Conservation (phyloP, 2,797 vertebrate species). For the Chrosomus eos region DNA sequence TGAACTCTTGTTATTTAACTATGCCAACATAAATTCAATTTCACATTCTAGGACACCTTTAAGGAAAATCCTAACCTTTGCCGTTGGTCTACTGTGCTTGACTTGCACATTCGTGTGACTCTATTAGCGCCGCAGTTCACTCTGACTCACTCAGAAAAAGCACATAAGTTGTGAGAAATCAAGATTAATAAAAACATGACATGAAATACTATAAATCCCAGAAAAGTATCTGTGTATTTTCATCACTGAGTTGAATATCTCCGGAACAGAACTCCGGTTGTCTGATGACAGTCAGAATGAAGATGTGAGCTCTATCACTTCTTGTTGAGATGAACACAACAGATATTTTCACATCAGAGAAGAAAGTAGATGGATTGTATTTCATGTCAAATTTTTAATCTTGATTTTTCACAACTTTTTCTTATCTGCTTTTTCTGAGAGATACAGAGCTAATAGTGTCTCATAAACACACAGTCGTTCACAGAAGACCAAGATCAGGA, state of each 20-base stretch:
- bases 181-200: neutral
- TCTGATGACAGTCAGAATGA: neutral
- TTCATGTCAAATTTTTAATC: neutral
- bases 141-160: neutral
- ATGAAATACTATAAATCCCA: neutral
- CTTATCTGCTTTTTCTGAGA: neutral
- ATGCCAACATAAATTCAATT: too few relatives aligned
- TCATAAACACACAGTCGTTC: neutral
- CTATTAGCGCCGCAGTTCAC: neutral
- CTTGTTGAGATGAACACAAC: neutral
- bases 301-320: neutral
- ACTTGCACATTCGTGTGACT: neutral
- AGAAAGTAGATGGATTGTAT: neutral
- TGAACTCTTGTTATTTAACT: too few relatives aligned
- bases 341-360: neutral
- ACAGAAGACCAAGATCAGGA: neutral
- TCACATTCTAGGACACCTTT: too few relatives aligned
- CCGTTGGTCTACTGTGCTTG: neutral
- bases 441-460: neutral
- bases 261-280: neutral
- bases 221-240: neutral
- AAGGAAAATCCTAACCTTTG: neutral
- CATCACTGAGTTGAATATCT: neutral
- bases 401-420: neutral
- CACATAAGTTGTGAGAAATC: neutral